Base-by-base conservation (phyloP, 1,140 invertebrate species). In the Drepana arcuata region DNA sequence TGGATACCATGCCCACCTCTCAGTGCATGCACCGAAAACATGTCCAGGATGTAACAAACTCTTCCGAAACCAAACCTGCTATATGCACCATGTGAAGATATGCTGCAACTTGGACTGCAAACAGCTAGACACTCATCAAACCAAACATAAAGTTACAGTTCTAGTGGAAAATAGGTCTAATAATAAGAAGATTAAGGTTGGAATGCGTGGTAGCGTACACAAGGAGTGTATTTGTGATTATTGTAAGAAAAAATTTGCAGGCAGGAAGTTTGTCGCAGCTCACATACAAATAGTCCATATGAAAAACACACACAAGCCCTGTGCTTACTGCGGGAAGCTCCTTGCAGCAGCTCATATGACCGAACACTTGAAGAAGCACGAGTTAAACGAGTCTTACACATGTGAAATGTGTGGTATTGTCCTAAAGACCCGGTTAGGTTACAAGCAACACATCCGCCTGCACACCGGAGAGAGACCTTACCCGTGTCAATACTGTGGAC, bases 201-300 rank as follows among this genome's bases (percentile, higher is more conserved):
- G 71, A 6, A n/a, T 62, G 14, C 40, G 65, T 4, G 72, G 74
- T 0, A 66, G 60, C 10, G 38, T 42, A 0, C 34, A 61, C 14
- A 60, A 43, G 2, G 53, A 64, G 36, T 77, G 68, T 29, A 57
- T 69, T 16, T 78, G 75, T 33, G 69, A 77, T 31, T 64, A 74
- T 24, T 80, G 75, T 13, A 54, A 57, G 1, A 80, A 75, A 30
- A 65, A 36, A 13, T 74, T 71, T 35, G 50, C 62, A 0, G 58
- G 54, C 1, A 75, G 70, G 43, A 69, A 64, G 18, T 67, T 66
- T 31, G 37, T 77, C 1, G 32, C 43, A 0, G 64, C 70, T 2
- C 75, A 80, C 12, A 80, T 80, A 33, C 68, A 77, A 45, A 73
- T 67, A 6, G 65, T 80, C 0, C 75, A 80, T 21, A 51, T 57